Evolutionary conservation across 2,113 vertebrate genomes (phyloP).

Genomic region (Drymodes brunneopygia): DNA sequence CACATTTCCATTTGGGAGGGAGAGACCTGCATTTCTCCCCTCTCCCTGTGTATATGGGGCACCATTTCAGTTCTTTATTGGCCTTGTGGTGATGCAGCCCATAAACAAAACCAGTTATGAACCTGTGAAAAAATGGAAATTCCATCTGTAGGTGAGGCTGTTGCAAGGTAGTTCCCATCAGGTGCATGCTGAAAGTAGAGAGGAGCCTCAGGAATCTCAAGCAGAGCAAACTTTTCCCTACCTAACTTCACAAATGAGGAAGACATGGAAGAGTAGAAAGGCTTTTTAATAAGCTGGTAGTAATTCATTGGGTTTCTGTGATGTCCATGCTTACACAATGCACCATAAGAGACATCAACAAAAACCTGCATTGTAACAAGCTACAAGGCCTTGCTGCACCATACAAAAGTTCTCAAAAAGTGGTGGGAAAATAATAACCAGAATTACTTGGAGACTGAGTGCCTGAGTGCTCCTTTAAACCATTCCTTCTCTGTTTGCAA

Average conservation of each 20-base stretch:
- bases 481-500: not conserved
- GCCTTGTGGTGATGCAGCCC: not conserved
- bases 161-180: not conserved
- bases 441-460: not conserved
- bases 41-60: not conserved
- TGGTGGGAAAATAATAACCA: not conserved
- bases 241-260: not conserved
- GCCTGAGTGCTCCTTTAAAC: not conserved
- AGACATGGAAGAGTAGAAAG: not conserved
- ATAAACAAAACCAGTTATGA: not conserved
- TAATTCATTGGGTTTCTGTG: not conserved
- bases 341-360: not conserved
- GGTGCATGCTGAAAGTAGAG: not conserved
- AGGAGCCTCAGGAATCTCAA: not conserved
- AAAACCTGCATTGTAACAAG: not conserved
- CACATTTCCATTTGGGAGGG: not conserved
- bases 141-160: not conserved
- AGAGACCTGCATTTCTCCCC: not conserved
- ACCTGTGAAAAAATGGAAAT: not conserved
- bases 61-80: not conserved
- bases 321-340: not conserved
- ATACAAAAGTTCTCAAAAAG: not conserved
- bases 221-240: not conserved
- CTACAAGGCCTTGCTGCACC: fast-evolving
- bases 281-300: not conserved